These are phyloP conservation scores for Caenorhabditis tropicalis DNA, from an alignment of 1,140 invertebrate genomes.

Conservation along the genomic window DNA sequence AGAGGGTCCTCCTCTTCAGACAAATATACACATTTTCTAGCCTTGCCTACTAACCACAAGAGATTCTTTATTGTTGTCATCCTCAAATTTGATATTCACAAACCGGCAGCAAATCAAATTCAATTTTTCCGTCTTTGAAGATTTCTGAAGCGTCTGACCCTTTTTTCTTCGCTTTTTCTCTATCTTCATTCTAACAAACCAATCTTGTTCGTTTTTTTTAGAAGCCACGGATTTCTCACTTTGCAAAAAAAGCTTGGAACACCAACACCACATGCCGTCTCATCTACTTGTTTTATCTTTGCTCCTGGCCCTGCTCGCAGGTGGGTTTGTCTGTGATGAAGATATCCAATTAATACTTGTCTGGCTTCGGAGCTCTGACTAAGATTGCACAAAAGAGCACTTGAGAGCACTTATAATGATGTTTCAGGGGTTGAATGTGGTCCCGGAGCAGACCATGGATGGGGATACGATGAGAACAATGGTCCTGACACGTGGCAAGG, in stretches of 20 bases:
- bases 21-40: slow-evolving; percentile 9
- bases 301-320: slow-evolving; percentile 7
- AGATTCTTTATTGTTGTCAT: slow-evolving; percentile 33
- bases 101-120: neutral
- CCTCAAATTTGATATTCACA: slow-evolving; percentile 35
- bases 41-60: neutral
- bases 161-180: neutral
- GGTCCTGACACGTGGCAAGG: slow-evolving; percentile 63
- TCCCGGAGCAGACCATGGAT: slow-evolving; percentile 45
- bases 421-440: slow-evolving; percentile 11
- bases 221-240: neutral
- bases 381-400: neutral
- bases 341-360: slow-evolving; percentile 33
- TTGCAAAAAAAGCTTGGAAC: slow-evolving; percentile 12
- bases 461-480: slow-evolving; percentile 64
- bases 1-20: slow-evolving; percentile 28
- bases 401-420: neutral
- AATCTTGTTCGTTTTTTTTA: neutral
- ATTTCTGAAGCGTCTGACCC: neutral
- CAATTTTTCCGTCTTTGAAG: neutral
- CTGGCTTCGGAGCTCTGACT: neutral
- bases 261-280: slow-evolving; percentile 14
- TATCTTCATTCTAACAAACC: neutral
- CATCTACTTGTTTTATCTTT: slow-evolving; percentile 30
- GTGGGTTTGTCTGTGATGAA: slow-evolving; percentile 1